Evolutionary conservation across 2,113 vertebrate species (phyloP).

Genomic region (Urocitellus parryii): DNA sequence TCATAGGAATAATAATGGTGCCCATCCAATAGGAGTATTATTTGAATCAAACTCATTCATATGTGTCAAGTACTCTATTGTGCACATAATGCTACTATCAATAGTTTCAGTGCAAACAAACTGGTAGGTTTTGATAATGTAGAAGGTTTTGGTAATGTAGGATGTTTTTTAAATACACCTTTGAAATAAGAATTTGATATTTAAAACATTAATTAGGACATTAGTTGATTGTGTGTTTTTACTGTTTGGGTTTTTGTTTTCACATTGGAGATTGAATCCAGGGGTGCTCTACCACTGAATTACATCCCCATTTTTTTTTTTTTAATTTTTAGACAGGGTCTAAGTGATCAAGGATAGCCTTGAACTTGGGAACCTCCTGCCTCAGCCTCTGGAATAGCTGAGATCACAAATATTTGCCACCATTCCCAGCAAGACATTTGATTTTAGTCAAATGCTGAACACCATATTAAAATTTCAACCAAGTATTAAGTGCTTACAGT

Average conservation of each 20-base stretch:
- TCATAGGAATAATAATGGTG: background rate
- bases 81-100: background rate
- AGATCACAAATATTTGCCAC: too few species aligned
- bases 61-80: background rate
- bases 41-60: background rate
- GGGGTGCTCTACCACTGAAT: too few species aligned
- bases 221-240: background rate
- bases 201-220: background rate
- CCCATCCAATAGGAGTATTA: background rate
- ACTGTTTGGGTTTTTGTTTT: too few species aligned
- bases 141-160: background rate
- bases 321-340: too few species aligned
- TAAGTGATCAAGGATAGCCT: too few species aligned
- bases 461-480: background rate
- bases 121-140: background rate
- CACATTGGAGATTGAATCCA: too few species aligned
- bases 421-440: background rate
- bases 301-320: too few species aligned
- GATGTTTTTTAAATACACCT: background rate
- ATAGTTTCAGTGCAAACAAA: background rate
- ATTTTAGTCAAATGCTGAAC: background rate
- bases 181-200: constrained; percentile 8
- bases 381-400: too few species aligned
- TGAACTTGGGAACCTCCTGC: too few species aligned
- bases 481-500: background rate